Conservation (phyloP, 2,113 vertebrate species). For the Stigmatopora argus region DNA sequence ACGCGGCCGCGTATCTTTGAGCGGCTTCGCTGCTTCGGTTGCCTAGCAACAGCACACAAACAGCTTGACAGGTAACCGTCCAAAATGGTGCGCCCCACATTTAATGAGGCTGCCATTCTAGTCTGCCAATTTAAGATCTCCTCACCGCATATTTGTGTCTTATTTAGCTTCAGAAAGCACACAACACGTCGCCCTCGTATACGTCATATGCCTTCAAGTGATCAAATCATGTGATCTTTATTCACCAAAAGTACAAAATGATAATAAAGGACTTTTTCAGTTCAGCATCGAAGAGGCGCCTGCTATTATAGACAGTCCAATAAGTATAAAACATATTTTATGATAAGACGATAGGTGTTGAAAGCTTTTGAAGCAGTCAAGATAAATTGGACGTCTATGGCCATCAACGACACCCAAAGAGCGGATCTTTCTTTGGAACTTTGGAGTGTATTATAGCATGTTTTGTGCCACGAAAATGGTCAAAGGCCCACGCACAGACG, state of each 20-base stretch:
- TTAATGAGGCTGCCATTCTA: constrained; percentile 25
- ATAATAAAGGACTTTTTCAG: too few species aligned
- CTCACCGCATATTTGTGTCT: neutral
- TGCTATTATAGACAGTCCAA: too few species aligned
- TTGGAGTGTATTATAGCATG: too few species aligned
- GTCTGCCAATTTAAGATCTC: constrained; percentile 1
- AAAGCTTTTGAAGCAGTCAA: too few species aligned
- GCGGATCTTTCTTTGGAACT: too few species aligned
- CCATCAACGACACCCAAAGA: too few species aligned
- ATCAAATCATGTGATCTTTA: neutral
- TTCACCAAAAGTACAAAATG: too few species aligned
- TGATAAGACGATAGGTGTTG: too few species aligned
- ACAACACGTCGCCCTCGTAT: too few species aligned
- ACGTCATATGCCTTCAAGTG: constrained; percentile 7
- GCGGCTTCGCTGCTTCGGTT: constrained; percentile 35
- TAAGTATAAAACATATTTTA: too few species aligned
- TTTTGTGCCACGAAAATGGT: neutral
- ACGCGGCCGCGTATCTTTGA: constrained; percentile 12
- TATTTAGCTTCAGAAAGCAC: neutral
- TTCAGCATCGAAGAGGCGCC: too few species aligned
- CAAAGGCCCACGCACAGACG: neutral
- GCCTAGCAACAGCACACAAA: constrained; percentile 61
- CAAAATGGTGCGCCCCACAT: constrained; percentile 56
- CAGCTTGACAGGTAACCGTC: constrained; percentile 45
- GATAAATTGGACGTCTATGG: too few species aligned